Conservation (phyloP, 2,888 invertebrate genomes). For the Pyrochroa serraticornis region DNA sequence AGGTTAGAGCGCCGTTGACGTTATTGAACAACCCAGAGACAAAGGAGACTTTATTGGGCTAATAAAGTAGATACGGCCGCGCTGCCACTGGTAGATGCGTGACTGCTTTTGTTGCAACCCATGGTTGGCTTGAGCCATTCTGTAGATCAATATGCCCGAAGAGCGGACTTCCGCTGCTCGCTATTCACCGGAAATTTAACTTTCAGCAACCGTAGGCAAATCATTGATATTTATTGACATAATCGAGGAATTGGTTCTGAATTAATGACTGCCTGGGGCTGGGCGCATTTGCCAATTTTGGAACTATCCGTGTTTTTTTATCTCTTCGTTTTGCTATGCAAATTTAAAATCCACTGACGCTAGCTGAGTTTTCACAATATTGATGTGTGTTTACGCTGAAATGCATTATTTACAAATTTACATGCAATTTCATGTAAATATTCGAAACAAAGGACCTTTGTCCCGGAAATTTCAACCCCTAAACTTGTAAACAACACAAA, state of each 20-base stretch:
- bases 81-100: constrained; percentile 33
- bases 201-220: constrained; percentile 36
- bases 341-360: too few relatives aligned
- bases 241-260: constrained; percentile 27
- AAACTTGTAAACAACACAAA: constrained; percentile 6
- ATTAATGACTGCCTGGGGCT: constrained; percentile 21
- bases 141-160: constrained; percentile 35
- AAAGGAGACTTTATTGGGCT: constrained; percentile 36
- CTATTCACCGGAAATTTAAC: constrained; percentile 37
- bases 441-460: constrained; percentile 9
- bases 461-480: constrained; percentile 8
- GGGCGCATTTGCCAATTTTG: constrained; percentile 19
- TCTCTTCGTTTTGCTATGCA: too few relatives aligned
- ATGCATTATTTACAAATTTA: constrained; percentile 13
- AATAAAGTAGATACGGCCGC: constrained; percentile 37
- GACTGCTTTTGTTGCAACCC: constrained; percentile 35
- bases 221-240: constrained; percentile 35
- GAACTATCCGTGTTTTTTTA: neutral
- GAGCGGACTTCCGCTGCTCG: constrained; percentile 35
- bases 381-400: constrained; percentile 7
- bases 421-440: constrained; percentile 12
- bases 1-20: constrained; percentile 20
- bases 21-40: constrained; percentile 27
- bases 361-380: neutral
- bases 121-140: constrained; percentile 28